Percentiles rank a stretch among this genome's conserved stretches.
Evolutionary conservation across 2,888 invertebrate genomes (phyloP).

Genomic region (Scrobipalpa costella): DNA sequence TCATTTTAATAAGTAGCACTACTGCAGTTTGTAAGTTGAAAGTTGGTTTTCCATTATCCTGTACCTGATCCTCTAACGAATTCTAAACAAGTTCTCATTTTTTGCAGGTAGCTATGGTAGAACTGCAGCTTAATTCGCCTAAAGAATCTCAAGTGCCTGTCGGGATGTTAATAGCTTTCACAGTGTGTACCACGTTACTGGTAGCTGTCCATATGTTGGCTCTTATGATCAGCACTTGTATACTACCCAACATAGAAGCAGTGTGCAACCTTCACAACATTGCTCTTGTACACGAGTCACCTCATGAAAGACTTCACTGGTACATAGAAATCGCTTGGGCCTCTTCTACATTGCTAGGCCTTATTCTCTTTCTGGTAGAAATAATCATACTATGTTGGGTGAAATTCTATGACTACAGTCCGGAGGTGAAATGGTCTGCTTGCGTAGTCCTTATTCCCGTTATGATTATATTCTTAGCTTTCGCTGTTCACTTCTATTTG

Average conservation of each 20-base stretch:
- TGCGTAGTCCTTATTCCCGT: conserved; percentile 96
- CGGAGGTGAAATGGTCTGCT: conserved; percentile 92
- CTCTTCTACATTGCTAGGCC: conserved; percentile 96
- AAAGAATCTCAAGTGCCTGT: conserved; percentile 85
- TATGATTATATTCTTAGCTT: conserved; percentile 93
- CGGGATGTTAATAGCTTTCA: conserved; percentile 93
- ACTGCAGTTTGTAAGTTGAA: no score
- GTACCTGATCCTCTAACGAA: no score
- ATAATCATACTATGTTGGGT: conserved; percentile 99
- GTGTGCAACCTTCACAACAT: conserved; percentile 95
- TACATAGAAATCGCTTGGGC: conserved; percentile 99
- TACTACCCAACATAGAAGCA: conserved; percentile 98
- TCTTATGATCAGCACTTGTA: conserved; percentile 99
- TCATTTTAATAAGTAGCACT: no score
- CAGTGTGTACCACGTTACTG: conserved; percentile 95
- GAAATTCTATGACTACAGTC: conserved; percentile 93
- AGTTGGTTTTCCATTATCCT: no score
- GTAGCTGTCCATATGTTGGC: conserved; percentile 99
- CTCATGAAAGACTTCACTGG: conserved; percentile 94
- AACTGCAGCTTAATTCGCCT: conserved; percentile 92
- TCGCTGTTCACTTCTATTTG: conserved; percentile 97
- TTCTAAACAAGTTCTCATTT: not conserved
- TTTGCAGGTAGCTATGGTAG: conserved; percentile 95
- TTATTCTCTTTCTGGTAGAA: conserved; percentile 95
- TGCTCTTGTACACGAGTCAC: conserved; percentile 92